These are phyloP conservation scores for Agapostemon virescens DNA, from an alignment of 2,888 invertebrate genomes.

Conservation along the genomic window DNA sequence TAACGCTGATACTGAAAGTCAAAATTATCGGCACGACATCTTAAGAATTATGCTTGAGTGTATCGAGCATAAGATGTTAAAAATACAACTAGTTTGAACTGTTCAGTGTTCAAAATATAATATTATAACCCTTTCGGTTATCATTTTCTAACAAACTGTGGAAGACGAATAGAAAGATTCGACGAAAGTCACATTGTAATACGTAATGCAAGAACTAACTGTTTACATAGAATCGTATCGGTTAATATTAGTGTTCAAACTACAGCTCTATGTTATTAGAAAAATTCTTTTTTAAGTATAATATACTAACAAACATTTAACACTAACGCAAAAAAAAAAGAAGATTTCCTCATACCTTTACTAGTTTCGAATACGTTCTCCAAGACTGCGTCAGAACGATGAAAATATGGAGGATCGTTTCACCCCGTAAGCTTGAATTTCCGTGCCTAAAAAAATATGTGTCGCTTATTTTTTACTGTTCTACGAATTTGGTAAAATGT, in stretches of 20 bases:
- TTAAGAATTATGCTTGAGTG: neutral
- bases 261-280: slow-evolving; percentile 1
- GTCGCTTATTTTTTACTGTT: slow-evolving; percentile 13
- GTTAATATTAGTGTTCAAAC: neutral
- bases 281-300: neutral
- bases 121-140: neutral
- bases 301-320: slow-evolving; percentile 5
- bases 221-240: neutral
- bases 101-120: neutral
- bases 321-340: neutral
- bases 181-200: neutral
- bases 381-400: slow-evolving; percentile 16
- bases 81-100: too few species aligned
- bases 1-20: neutral
- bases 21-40: neutral
- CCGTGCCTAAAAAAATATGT: slow-evolving; percentile 17
- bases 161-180: neutral
- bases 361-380: slow-evolving; percentile 16
- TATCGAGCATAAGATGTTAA: neutral
- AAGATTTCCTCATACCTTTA: slow-evolving; percentile 10
- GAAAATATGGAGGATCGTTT: slow-evolving; percentile 12
- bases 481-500: neutral
- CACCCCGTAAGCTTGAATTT: slow-evolving; percentile 16
- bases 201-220: neutral
- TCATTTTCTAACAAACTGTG: neutral